Conservation (phyloP, 2,113 vertebrate genomes). For the Bubo scandiacus region DNA sequence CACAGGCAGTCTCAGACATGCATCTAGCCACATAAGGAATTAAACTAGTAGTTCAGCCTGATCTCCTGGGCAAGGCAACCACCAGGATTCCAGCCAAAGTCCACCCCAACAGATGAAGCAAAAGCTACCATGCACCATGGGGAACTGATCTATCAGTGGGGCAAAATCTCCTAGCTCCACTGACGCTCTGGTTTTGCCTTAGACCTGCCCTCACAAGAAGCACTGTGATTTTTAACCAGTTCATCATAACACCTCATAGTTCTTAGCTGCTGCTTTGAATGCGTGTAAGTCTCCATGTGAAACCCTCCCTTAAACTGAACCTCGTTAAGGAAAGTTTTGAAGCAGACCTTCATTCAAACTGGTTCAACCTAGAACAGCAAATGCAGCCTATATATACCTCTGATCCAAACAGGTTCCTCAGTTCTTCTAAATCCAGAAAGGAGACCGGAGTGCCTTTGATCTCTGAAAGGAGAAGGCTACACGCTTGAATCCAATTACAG, state of each 20-base stretch:
- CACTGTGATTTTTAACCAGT: not conserved
- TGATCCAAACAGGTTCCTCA: constrained; percentile 2
- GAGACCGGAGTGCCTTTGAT: constrained; percentile 60
- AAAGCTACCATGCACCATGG: not conserved
- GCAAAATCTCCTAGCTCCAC: not conserved
- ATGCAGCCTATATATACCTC: constrained; percentile 1
- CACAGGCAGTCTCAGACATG: not conserved
- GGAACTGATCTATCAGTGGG: not conserved
- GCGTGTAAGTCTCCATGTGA: accelerated
- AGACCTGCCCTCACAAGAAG: not conserved
- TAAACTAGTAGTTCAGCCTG: not conserved
- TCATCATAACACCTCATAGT: not conserved
- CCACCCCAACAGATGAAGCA: not conserved
- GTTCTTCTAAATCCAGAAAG: constrained; percentile 40
- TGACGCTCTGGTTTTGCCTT: not conserved
- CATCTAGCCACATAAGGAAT: not conserved
- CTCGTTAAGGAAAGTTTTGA: not conserved
- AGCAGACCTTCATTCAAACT: not conserved
- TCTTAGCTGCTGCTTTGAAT: not conserved
- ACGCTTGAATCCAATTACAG: constrained; percentile 78
- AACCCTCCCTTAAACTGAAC: not conserved
- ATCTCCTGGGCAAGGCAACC: not conserved
- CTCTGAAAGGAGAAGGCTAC: constrained; percentile 75
- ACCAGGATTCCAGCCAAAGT: not conserved
- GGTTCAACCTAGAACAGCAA: not conserved